Evolutionary conservation across 2,113 vertebrate species (phyloP), one percentile per base, ranked within the genome.

Genomic region (Phycodurus eques): DNA sequence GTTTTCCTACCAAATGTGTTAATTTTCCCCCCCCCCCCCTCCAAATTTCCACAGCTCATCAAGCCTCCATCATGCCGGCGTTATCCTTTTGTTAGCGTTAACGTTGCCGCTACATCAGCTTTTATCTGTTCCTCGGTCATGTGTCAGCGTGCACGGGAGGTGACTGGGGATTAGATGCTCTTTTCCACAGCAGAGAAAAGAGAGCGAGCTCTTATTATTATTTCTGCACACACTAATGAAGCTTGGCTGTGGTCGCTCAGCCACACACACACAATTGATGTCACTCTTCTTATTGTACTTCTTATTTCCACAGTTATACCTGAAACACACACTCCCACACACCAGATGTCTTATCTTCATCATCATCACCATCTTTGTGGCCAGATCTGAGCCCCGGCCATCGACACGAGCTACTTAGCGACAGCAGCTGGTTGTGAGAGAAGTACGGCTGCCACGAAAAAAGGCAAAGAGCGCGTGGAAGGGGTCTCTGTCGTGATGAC

Each of bases 151-250:
- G 74, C 47, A n/a, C 60, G 76, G 72, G 76, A 83, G 88, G 76
- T 81, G 80, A 72, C 74, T 70, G 67, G 68, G 80, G 78, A 88
- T 88, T 78, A 85, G 75, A 75, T 74, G 69, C 57, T 70, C 60
- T 69, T 82, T 86, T 80, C 80, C 70, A 70, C 75, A 74, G 66
- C 75, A 80, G 73, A 39, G 76, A 33, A 57, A 42, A 53, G 46
- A 61, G 63, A 60, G 70, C 61, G 57, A 80, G 85, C 80, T 79
- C 73, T 79, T 72, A 91, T 90, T 83, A 57, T 75, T 86, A 78
- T 90, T 90, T 88, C 93, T 92, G 91, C 85, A 89, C 82, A 92
- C 92, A 80, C 90, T 93, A 92, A 93, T 87, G 88, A 94, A 90
- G 92, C 88, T 89, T 89, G 90, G 92, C 89, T 80, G 66, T 69